These are phyloP conservation scores for Diachasma alloeum DNA, from an alignment of 1,140 invertebrate species.

Conservation along the genomic window DNA sequence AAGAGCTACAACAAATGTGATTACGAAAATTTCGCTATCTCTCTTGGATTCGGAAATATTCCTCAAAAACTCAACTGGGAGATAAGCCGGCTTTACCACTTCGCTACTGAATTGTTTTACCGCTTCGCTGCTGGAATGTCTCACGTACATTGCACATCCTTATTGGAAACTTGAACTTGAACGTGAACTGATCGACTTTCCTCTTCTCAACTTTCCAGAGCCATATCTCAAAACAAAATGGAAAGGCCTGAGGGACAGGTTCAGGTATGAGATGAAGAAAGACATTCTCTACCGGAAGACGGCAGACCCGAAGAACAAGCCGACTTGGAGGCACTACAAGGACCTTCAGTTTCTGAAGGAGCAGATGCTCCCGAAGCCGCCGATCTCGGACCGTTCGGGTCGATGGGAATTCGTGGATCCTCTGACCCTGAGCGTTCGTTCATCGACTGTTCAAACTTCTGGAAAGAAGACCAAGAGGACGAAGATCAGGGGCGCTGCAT, in stretches of 20 bases:
- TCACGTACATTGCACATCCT: too few relatives aligned
- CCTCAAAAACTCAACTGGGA: too few relatives aligned
- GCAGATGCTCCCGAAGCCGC: slow-evolving; percentile 59
- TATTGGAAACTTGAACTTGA: too few relatives aligned
- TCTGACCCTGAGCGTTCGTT: background rate
- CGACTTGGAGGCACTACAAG: slow-evolving; percentile 61
- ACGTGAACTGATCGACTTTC: background rate
- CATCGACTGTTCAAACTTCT: background rate
- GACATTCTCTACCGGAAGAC: slow-evolving; percentile 56
- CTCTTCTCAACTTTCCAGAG: slow-evolving; percentile 43
- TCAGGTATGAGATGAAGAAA: slow-evolving; percentile 62
- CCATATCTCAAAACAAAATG: slow-evolving; percentile 61
- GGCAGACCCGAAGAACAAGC: slow-evolving; percentile 52
- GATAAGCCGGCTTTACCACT: too few relatives aligned
- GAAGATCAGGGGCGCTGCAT: background rate
- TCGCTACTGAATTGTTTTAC: too few relatives aligned
- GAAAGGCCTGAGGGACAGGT: slow-evolving; percentile 64
- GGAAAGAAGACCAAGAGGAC: background rate
- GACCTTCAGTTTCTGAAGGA: slow-evolving; percentile 59
- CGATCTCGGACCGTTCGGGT: slow-evolving; percentile 52
- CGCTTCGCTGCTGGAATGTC: too few relatives aligned
- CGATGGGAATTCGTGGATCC: background rate
- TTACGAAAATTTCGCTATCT: too few relatives aligned
- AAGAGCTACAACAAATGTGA: too few relatives aligned
- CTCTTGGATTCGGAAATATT: too few relatives aligned